Evolutionary conservation across 53 echinoderm and acorn worm species (phyloP), one percentile per base, ranked within the genome.

Genomic region (Echinarachnius parma): DNA sequence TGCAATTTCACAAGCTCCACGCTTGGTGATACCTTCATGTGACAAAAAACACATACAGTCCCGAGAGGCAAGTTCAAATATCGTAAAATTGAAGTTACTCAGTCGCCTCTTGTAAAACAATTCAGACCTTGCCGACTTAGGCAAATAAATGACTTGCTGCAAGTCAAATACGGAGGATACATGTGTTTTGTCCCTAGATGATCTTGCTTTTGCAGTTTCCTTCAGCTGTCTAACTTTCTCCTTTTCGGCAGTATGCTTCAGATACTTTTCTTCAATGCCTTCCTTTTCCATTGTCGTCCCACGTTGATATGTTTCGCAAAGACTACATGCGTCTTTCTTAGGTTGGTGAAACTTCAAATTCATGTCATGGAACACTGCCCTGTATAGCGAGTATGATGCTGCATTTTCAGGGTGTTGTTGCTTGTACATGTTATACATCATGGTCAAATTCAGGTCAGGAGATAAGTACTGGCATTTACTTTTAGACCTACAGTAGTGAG

Each of bases 121-220:
- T 11, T 79, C 80, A 53, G 53, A 64, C 5, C 80, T 63, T 10
- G 31, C 34, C 16, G 49, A 39, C 56, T 74, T 64, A 33, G 85
- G 85, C 33, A 85, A 33, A 23, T 75, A 85, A 33, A 85, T 53
- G 0, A 85, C 85, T 62, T 85, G 79, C 53, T 85, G 79, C 0
- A 85, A 16, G 31, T 85, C 85, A 61, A 84, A 84, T 26, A 44
- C 48, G 21, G 79, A 39, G 0, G 68, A 57, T 42, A 62, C 18
- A 59, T 50, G 4, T 13, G 74, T 67, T 0, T 20, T 15, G n/a
- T 83, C 55, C 11, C 19, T 45, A 2, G 10, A 10, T 63, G 85
- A 36, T 21, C 62, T 53, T 21, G 34, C 42, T 39, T 75, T 83
- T 23, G 59, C 60, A 18, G 26, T 57, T 22, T 56, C 27, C 13